A percentile compares a stretch with the other conserved stretches of the same genome.
Evolutionary conservation across 2,888 invertebrate species (phyloP).

Genomic region (Trichopria drosophilae): DNA sequence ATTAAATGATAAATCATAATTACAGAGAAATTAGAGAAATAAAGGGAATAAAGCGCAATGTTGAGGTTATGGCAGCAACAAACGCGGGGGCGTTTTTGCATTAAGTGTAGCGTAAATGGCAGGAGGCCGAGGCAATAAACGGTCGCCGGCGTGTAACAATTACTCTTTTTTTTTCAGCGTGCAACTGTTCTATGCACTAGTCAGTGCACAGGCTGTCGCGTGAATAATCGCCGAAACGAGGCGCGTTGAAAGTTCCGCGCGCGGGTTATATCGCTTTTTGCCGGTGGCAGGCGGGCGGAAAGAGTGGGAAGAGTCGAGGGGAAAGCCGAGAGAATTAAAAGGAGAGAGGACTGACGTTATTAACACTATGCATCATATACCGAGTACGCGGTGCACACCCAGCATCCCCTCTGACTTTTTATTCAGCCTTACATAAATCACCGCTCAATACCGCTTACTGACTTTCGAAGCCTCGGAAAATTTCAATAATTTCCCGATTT

Average conservation of each 20-base stretch:
- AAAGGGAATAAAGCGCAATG: too few species aligned
- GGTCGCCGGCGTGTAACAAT: too few species aligned
- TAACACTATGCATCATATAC: constrained; percentile 15
- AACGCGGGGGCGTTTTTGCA: too few species aligned
- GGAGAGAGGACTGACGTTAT: neutral
- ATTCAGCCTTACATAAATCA: constrained; percentile 7
- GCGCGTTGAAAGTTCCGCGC: constrained; percentile 10
- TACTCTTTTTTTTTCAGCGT: too few species aligned
- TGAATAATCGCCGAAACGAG: constrained; percentile 17
- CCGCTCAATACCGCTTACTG: neutral
- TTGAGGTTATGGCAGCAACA: too few species aligned
- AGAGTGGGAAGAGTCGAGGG: neutral
- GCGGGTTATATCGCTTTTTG: neutral
- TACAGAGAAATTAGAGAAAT: too few species aligned
- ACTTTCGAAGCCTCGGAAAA: too few species aligned
- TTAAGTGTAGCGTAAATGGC: too few species aligned
- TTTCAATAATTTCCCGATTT: too few species aligned
- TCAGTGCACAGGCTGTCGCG: constrained; percentile 6
- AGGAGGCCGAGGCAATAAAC: too few species aligned
- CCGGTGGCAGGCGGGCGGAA: constrained; percentile 2
- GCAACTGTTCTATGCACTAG: too few species aligned
- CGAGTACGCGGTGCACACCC: neutral
- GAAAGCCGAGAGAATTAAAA: neutral
- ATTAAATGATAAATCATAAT: too few species aligned
- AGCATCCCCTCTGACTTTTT: neutral